Evolutionary conservation across 2,888 invertebrate genomes (phyloP).

Genomic region (Nymphalis urticae): DNA sequence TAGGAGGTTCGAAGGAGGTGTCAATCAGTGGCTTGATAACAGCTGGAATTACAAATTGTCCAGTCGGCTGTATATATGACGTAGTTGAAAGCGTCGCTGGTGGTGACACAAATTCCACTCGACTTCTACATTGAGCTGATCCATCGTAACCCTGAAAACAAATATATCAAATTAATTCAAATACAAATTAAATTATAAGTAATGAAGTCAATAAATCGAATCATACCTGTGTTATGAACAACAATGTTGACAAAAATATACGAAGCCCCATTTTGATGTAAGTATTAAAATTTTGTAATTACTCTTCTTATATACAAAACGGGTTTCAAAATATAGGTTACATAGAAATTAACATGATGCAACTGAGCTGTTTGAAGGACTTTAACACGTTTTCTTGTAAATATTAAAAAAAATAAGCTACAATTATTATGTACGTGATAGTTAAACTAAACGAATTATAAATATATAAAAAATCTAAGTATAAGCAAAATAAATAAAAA

Average conservation of each 20-base stretch:
- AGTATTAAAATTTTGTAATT: slow-evolving; percentile 48
- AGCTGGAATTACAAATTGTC: slow-evolving; percentile 58
- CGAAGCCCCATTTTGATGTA: slow-evolving; percentile 55
- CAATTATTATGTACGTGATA: not conserved
- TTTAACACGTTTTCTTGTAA: slow-evolving; percentile 55
- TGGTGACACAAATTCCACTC: slow-evolving; percentile 38
- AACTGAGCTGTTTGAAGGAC: slow-evolving; percentile 43
- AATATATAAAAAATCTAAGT: slow-evolving; percentile 11
- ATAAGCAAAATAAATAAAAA: slow-evolving; percentile 10
- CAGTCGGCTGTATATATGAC: slow-evolving; percentile 42
- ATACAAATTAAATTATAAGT: not conserved
- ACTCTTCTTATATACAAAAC: slow-evolving; percentile 59
- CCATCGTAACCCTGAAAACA: slow-evolving; percentile 39
- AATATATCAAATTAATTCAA: slow-evolving; percentile 10
- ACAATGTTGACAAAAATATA: slow-evolving; percentile 36
- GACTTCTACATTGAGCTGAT: slow-evolving; percentile 32
- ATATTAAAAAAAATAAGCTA: slow-evolving; percentile 1
- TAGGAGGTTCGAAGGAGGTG: slow-evolving; percentile 33
- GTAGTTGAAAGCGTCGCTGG: slow-evolving; percentile 33
- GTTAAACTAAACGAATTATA: not conserved
- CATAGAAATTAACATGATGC: slow-evolving; percentile 49
- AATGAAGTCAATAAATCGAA: not conserved
- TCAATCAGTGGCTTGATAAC: slow-evolving; percentile 52
- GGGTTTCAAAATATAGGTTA: slow-evolving; percentile 62
- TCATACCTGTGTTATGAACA: slow-evolving; percentile 40